Evolutionary conservation across 2,888 invertebrate species (phyloP).

Genomic region (Papilio protenor): DNA sequence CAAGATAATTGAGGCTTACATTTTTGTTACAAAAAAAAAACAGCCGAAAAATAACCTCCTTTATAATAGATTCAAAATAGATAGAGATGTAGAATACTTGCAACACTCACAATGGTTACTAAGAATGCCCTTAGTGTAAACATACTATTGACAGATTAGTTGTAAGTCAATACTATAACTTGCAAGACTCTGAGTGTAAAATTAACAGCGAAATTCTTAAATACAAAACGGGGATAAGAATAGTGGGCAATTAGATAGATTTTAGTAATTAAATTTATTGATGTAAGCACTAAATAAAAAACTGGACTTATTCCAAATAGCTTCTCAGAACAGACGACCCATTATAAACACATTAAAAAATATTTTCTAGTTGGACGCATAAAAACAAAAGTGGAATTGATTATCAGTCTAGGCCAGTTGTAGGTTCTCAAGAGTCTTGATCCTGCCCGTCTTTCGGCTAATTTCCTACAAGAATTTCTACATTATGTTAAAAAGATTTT

Average conservation of each 20-base stretch:
- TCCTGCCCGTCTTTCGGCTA: neutral
- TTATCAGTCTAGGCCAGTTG: neutral
- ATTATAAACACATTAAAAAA: conserved; percentile 14
- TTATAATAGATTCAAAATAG: neutral
- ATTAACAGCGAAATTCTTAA: neutral
- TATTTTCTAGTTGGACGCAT: neutral
- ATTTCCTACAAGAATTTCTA: too few species aligned
- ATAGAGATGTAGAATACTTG: neutral
- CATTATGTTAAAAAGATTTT: too few species aligned
- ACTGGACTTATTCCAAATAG: conserved; percentile 2
- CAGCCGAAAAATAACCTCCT: neutral
- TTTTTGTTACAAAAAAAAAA: neutral
- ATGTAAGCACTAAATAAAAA: neutral
- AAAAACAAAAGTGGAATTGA: neutral
- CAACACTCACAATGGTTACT: too few species aligned
- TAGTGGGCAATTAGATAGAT: neutral
- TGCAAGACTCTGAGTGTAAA: neutral
- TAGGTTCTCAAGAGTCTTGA: neutral
- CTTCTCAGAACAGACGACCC: conserved; percentile 3
- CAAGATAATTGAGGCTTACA: neutral
- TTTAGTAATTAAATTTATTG: neutral
- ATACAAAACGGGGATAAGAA: neutral
- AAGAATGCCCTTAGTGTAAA: neutral
- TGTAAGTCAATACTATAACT: neutral
- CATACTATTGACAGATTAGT: neutral